Conservation (phyloP, 2,797 vertebrate species). For the Cirrhinus mrigala region DNA sequence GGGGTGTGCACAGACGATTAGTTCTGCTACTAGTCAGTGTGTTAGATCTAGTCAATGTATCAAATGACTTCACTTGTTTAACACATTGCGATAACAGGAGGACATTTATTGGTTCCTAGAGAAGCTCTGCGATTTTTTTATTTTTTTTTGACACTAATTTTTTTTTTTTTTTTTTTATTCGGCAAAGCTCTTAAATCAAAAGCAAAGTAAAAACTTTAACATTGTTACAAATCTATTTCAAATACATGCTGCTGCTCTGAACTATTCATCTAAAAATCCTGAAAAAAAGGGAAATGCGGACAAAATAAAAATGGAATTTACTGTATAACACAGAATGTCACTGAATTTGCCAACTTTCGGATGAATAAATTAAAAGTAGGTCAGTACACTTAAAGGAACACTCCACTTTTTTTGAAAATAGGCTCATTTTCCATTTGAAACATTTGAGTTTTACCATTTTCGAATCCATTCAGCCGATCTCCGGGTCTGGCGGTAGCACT, state of each 20-base stretch:
- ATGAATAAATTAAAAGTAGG: too few relatives aligned
- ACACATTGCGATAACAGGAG: neutral
- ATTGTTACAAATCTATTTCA: neutral
- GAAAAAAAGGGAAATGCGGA: too few relatives aligned
- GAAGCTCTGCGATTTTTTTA: neutral
- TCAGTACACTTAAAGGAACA: too few relatives aligned
- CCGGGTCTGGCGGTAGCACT: too few relatives aligned
- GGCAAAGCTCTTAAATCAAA: neutral
- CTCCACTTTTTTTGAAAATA: too few relatives aligned
- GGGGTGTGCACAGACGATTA: neutral
- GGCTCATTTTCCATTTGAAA: too few relatives aligned
- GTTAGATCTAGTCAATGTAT: too few relatives aligned
- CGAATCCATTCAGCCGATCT: too few relatives aligned
- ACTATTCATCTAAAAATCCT: neutral
- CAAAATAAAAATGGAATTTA: too few relatives aligned
- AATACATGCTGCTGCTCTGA: neutral
- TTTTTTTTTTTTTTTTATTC: neutral
- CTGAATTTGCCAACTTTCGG: too few relatives aligned
- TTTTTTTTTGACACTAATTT: neutral
- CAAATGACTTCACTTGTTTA: neutral
- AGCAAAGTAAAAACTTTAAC: neutral
- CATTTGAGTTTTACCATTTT: too few relatives aligned
- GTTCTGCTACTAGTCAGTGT: neutral
- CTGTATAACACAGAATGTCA: too few relatives aligned
- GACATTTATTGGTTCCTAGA: neutral